These are phyloP conservation scores for Agrochola macilenta DNA, from an alignment of 2,888 invertebrate genomes.

Conservation along the genomic window DNA sequence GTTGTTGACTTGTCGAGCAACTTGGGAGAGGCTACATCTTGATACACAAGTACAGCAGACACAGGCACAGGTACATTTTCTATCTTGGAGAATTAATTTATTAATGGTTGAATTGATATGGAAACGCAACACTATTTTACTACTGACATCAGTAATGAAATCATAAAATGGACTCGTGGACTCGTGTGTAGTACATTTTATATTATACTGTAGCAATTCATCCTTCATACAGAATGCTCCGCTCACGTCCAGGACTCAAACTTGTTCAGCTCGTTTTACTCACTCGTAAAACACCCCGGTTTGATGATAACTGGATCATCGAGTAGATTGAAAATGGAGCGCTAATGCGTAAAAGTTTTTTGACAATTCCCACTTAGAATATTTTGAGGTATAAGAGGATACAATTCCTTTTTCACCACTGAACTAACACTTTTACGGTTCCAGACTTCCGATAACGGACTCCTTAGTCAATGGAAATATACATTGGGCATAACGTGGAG, in stretches of 20 bases:
- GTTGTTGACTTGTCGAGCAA: neutral
- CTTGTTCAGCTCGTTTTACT: constrained; percentile 56
- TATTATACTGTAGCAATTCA: neutral
- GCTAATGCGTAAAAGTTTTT: neutral
- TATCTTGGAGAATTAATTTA: neutral
- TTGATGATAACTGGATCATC: constrained; percentile 7
- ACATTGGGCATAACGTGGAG: neutral
- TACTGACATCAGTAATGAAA: neutral
- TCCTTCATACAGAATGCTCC: constrained; percentile 10
- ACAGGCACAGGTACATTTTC: neutral
- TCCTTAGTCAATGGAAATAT: too few relatives aligned
- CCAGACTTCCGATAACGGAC: too few relatives aligned
- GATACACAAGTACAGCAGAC: too few relatives aligned
- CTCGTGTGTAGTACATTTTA: too few relatives aligned
- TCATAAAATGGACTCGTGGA: neutral
- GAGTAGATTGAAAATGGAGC: constrained; percentile 26
- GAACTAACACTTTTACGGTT: too few relatives aligned
- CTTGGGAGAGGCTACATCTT: neutral
- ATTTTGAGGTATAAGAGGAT: too few relatives aligned
- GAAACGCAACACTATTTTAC: neutral
- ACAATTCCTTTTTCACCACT: too few relatives aligned
- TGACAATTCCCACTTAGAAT: too few relatives aligned
- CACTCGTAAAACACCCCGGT: constrained; percentile 54
- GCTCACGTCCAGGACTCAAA: constrained; percentile 42
- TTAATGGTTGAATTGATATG: neutral